Evolutionary conservation across 2,113 vertebrate species (phyloP).

Genomic region (Thunnus maccoyii): DNA sequence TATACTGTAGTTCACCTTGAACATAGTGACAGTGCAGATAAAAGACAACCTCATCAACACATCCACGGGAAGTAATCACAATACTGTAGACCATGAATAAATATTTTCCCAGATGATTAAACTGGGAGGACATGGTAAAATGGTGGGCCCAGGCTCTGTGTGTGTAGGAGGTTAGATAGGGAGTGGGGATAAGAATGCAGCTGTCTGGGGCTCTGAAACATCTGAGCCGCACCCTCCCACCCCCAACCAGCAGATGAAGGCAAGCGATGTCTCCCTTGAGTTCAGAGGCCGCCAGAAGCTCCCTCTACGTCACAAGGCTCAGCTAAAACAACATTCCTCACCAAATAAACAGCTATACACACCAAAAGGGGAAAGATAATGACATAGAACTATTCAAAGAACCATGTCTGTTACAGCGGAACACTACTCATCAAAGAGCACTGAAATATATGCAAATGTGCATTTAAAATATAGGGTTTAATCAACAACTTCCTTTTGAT

Average conservation of each 20-base stretch:
- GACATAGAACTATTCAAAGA: slow-evolving; percentile 12
- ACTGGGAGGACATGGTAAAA: slow-evolving; percentile 48
- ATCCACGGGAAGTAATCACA: slow-evolving; percentile 60
- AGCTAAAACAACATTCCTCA: slow-evolving; percentile 36
- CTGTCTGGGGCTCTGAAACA: slow-evolving; percentile 57
- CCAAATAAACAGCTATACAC: slow-evolving; percentile 24
- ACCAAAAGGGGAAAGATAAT: slow-evolving; percentile 9
- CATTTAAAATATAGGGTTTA: slow-evolving; percentile 49
- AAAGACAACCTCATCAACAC: slow-evolving; percentile 71
- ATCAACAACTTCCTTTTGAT: slow-evolving; percentile 52
- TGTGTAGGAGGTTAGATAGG: slow-evolving; percentile 63
- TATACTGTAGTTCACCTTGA: slow-evolving; percentile 65
- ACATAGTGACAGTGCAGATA: slow-evolving; percentile 51
- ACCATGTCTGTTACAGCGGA: slow-evolving; percentile 13
- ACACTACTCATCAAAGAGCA: slow-evolving; percentile 14
- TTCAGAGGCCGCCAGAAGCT: slow-evolving; percentile 44
- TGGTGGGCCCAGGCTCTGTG: slow-evolving; percentile 26
- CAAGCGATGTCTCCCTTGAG: slow-evolving; percentile 52
- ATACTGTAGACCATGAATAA: slow-evolving; percentile 64
- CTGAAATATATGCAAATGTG: slow-evolving; percentile 30
- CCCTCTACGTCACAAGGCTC: slow-evolving; percentile 41
- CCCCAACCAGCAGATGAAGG: slow-evolving; percentile 51
- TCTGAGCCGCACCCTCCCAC: slow-evolving; percentile 39
- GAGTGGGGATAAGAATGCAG: slow-evolving; percentile 64
- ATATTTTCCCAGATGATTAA: slow-evolving; percentile 79